Evolutionary conservation across 2,797 vertebrate species (phyloP).

Genomic region (Discoglossus pictus): DNA sequence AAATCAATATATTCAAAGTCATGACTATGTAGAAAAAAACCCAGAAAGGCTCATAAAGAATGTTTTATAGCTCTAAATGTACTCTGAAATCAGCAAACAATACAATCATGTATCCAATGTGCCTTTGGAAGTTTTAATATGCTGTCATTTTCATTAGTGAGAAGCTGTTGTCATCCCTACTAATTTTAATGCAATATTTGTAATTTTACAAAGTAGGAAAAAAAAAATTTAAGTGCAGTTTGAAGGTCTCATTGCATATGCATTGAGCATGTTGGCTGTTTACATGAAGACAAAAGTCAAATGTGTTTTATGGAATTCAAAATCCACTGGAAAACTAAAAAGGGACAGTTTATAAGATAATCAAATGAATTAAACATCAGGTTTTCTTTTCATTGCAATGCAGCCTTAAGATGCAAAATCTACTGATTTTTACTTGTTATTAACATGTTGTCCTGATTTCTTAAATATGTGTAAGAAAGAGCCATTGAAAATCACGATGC

Average conservation of each 20-base stretch:
- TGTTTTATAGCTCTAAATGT: slow-evolving; percentile 42
- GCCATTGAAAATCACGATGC: slow-evolving; percentile 5
- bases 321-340: slow-evolving; percentile 12
- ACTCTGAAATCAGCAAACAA: slow-evolving; percentile 40
- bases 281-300: slow-evolving; percentile 24
- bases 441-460: not conserved
- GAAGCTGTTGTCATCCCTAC: slow-evolving; percentile 30
- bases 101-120: slow-evolving; percentile 33
- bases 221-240: slow-evolving; percentile 38
- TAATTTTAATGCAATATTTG: slow-evolving; percentile 45
- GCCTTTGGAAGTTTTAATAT: slow-evolving; percentile 24
- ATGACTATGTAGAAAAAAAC: slow-evolving; percentile 37
- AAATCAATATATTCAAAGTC: slow-evolving; percentile 52
- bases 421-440: not conserved
- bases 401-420: not conserved
- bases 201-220: slow-evolving; percentile 49
- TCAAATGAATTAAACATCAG: slow-evolving; percentile 25
- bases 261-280: slow-evolving; percentile 31
- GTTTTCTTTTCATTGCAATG: not conserved
- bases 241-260: slow-evolving; percentile 27
- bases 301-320: slow-evolving; percentile 31
- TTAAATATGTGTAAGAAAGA: slow-evolving; percentile 5
- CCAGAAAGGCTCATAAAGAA: slow-evolving; percentile 41
- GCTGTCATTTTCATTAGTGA: slow-evolving; percentile 3
- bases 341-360: slow-evolving; percentile 9